Base-by-base conservation (phyloP, 2,797 vertebrate species). In the Ptychobarbus kaznakovi region DNA sequence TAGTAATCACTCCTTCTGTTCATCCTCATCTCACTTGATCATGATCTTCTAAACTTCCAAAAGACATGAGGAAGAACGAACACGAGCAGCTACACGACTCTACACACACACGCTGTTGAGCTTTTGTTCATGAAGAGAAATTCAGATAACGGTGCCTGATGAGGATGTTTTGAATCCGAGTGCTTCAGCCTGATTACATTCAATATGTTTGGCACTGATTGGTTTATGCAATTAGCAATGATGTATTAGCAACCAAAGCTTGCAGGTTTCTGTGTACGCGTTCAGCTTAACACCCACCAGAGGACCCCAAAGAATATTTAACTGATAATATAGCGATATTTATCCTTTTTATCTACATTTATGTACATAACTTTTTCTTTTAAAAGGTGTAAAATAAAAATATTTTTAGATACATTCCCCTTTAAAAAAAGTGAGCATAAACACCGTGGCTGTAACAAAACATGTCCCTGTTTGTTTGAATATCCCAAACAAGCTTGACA, bases 1-100 rank as follows among this genome's bases (percentile, higher is more conserved):
- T 58, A 73, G 42, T 89, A 89, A 89, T 88, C 83, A 83, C 88
- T 89, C 83, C 80, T 90, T 88, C 78, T 87, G 83, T 87, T 86
- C 35, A 6, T 28, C 42, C 53, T 82, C 40, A 82, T 86, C 58
- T 75, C 8, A 82, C 68, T 80, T 75, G 66, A 84, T 61, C 82
- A 66, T 16, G 56, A 72, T 81, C 53, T 80, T 86, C 16, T 70
- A 86, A 84, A 83, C 46, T 49, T 73, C 75, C 61, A 42, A 56
- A 80, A 83, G 77, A 81, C 77, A 77, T n/a, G 3, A 72, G 56
- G 77, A 73, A 79, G 35, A 20, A 63, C 5, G 12, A 72, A 82
- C 58, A 40, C 5, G 38, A 2, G 3, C 49, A 84, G 35, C 74
- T 58, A 25, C 7, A 56, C 22, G 10, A 32, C 22, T 25, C 61